Evolutionary conservation across 2,113 vertebrate genomes (phyloP).

Genomic region (Proteles cristata): DNA sequence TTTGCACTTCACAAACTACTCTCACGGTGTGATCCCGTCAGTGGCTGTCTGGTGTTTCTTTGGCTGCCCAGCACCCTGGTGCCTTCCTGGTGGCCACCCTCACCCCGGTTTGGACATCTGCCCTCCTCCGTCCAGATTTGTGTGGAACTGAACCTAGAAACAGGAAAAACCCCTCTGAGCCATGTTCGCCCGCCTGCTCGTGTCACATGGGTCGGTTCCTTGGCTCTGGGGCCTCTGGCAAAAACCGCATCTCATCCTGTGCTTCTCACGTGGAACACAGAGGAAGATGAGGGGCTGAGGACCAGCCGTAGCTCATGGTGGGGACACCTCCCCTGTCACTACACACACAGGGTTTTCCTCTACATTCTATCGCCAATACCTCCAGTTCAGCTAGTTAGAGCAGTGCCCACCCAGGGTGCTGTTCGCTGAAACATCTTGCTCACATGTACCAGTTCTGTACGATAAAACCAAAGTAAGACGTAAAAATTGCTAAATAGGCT

Average conservation of each 20-base stretch:
- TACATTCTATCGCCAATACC: background rate
- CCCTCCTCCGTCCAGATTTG: background rate
- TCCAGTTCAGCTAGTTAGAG: background rate
- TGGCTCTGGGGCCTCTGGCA: background rate
- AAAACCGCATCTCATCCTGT: background rate
- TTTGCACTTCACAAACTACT: background rate
- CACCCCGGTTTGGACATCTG: background rate
- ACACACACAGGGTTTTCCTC: rapidly evolving
- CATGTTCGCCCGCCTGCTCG: background rate
- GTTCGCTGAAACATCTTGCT: background rate
- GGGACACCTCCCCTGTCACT: background rate
- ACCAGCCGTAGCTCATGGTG: rapidly evolving
- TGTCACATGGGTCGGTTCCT: background rate
- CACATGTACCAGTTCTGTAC: background rate
- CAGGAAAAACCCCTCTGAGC: background rate
- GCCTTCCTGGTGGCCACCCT: background rate
- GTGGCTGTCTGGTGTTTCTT: background rate
- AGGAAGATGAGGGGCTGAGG: background rate
- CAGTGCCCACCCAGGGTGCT: background rate
- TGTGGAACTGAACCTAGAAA: background rate
- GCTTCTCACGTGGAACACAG: rapidly evolving
- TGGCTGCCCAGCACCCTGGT: background rate
- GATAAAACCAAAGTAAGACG: background rate
- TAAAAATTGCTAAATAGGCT: background rate
- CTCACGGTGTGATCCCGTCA: background rate